Conservation (phyloP, 2,113 vertebrate species). For the Sebastes fasciatus region DNA sequence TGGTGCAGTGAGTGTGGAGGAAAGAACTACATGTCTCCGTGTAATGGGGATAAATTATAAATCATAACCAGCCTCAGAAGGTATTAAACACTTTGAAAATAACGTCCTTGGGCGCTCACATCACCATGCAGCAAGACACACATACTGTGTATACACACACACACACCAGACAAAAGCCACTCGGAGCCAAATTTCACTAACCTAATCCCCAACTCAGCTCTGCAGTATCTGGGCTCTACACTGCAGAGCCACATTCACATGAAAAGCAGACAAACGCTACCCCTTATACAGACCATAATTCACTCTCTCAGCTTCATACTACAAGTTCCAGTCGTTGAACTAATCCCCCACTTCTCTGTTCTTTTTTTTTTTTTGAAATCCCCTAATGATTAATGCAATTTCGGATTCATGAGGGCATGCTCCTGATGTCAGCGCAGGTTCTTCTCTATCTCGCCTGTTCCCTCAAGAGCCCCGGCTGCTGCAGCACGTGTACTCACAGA, state of each 20-base stretch:
- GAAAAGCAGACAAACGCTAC: constrained; percentile 59
- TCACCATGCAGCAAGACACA: constrained; percentile 13
- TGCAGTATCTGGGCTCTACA: constrained; percentile 51
- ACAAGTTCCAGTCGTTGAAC: constrained; percentile 64
- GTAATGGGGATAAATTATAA: constrained; percentile 45
- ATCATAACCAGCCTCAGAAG: constrained; percentile 56
- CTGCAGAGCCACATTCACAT: constrained; percentile 63
- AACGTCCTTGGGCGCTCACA: constrained; percentile 34
- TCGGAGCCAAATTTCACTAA: constrained; percentile 63
- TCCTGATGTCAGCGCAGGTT: constrained; percentile 42
- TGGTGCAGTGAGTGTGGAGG: constrained; percentile 11
- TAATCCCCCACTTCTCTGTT: constrained; percentile 65
- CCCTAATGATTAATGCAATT: constrained; percentile 64
- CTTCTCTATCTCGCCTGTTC: constrained; percentile 13
- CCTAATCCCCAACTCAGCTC: constrained; percentile 69
- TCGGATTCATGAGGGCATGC: constrained; percentile 47
- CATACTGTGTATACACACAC: constrained; percentile 5
- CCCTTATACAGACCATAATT: constrained; percentile 59
- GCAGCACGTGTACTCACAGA: constrained; percentile 61
- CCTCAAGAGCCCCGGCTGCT: constrained; percentile 41
- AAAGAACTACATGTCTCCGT: constrained; percentile 24
- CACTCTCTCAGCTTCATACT: constrained; percentile 55
- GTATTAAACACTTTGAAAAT: constrained; percentile 60
- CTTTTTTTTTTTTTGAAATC: constrained; percentile 45
- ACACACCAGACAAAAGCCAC: constrained; percentile 61